A percentile compares a stretch with the other conserved stretches of the same genome.
These are phyloP conservation scores for Columba livia DNA, from an alignment of 2,113 vertebrate genomes.

Conservation along the genomic window DNA sequence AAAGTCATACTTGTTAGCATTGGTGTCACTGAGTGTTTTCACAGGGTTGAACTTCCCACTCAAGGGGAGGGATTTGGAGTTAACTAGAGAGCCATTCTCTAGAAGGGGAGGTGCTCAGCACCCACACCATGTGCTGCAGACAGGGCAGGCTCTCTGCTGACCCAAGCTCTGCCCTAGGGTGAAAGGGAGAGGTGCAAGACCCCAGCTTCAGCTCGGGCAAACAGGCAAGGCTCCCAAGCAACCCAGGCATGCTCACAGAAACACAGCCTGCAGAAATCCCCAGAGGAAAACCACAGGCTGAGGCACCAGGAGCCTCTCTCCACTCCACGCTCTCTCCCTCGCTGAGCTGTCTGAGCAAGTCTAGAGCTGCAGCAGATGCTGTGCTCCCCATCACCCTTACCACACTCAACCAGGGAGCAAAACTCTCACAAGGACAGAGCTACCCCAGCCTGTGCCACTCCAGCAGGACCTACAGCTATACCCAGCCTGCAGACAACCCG, in stretches of 20 bases:
- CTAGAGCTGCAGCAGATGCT: slow-evolving; percentile 5
- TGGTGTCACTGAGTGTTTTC: neutral
- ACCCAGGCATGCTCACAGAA: neutral
- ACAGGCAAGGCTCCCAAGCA: rapidly evolving
- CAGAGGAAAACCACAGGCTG: neutral
- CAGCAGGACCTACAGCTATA: neutral
- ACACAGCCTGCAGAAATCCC: neutral
- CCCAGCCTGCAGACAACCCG: neutral
- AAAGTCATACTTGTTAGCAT: neutral
- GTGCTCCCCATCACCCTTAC: neutral
- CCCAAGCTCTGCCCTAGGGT: neutral
- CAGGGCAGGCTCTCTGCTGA: neutral
- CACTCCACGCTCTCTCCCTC: neutral
- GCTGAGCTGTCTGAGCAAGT: neutral
- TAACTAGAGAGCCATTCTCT: neutral
- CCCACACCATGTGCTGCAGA: neutral
- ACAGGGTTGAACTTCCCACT: slow-evolving; percentile 6
- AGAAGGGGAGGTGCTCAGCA: neutral
- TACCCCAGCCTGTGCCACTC: neutral
- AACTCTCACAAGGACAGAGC: neutral
- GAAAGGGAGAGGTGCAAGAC: neutral
- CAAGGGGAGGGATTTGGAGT: neutral
- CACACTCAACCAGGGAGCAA: neutral
- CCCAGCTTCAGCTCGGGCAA: neutral
- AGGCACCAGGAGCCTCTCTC: neutral